Evolutionary conservation across 2,797 vertebrate genomes (phyloP).

Genomic region (Scolopax bukidnonensis): DNA sequence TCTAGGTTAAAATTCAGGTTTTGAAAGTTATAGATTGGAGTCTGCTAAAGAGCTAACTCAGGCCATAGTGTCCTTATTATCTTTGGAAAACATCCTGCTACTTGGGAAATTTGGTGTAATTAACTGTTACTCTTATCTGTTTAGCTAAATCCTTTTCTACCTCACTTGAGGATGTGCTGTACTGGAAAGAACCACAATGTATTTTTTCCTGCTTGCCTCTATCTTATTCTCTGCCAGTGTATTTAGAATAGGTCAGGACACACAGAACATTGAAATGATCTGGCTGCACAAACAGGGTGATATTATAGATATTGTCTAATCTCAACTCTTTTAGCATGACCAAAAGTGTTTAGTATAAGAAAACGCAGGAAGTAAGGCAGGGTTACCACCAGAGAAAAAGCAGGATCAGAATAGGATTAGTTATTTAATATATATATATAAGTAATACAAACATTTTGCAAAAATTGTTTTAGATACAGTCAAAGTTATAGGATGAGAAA

Average conservation of each 20-base stretch:
- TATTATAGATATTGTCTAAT: background rate
- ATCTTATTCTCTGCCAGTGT: background rate
- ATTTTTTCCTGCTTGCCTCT: background rate
- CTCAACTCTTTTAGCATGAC: background rate
- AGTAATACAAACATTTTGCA: background rate
- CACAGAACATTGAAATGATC: background rate
- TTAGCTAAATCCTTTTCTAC: background rate
- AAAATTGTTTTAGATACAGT: background rate
- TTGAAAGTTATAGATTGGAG: background rate
- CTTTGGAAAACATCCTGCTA: background rate
- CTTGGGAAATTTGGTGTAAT: background rate
- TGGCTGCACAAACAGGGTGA: background rate
- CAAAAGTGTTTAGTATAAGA: background rate
- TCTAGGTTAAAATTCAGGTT: background rate
- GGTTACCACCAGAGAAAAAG: background rate
- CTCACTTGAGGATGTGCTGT: background rate
- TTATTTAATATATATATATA: background rate
- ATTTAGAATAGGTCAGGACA: background rate
- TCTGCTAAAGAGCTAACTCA: background rate
- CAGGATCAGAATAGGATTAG: background rate
- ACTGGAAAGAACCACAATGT: background rate
- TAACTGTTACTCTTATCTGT: background rate
- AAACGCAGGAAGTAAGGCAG: background rate
- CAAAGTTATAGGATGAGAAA: background rate
- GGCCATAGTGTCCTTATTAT: background rate